Base-by-base conservation (phyloP, 2,797 vertebrate genomes). In the Centropyge bicolor region DNA sequence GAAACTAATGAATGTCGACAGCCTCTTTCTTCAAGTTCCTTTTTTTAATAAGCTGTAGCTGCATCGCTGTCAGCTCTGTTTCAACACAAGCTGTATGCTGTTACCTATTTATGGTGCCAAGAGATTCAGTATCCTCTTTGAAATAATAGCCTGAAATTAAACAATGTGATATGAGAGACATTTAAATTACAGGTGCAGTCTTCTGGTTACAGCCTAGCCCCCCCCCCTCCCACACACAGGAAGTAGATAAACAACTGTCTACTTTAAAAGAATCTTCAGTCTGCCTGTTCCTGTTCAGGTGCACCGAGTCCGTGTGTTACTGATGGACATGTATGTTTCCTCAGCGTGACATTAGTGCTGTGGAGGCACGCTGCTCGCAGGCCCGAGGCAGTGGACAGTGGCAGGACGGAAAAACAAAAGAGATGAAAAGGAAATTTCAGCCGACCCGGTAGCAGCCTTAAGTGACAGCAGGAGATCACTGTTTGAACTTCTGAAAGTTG, bases 271-370 rank as follows among this genome's bases (percentile, higher is more conserved):
- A 35, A 67, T 35, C 17, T 55, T 20, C 22, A 59, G 31, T 41
- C 31, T 63, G 40, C 27, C 63, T 36, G 36, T 40, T 46, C 22
- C 45, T 49, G 35, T 31, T 80, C 3, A 66, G 59, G 17, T 62
- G 43, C 24, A 41, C 55, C 38, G 35, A 19, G 24, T 36, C 19
- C 31, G 48, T 41, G 46, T 27, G n/a, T 70, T 22, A 8, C 45
- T 80, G 84, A 84, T 51, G 51, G 84, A 82, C 70, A 63, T 17
- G 8, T 61, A 24, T 52, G 74, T 81, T 69, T 56, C 31, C 46
- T 70, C 46, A 56, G 6, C 0, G 1, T 76, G 82, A 76, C 80
- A 76, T 17, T 6, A 5, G 41, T 78, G 76, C 76, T 70, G 69
- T 41, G 68, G 52, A 48, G 51, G 64, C 80, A 70, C 52, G 57